Evolutionary conservation across 2,888 invertebrate genomes (phyloP).

Genomic region (Drosophila affinis): DNA sequence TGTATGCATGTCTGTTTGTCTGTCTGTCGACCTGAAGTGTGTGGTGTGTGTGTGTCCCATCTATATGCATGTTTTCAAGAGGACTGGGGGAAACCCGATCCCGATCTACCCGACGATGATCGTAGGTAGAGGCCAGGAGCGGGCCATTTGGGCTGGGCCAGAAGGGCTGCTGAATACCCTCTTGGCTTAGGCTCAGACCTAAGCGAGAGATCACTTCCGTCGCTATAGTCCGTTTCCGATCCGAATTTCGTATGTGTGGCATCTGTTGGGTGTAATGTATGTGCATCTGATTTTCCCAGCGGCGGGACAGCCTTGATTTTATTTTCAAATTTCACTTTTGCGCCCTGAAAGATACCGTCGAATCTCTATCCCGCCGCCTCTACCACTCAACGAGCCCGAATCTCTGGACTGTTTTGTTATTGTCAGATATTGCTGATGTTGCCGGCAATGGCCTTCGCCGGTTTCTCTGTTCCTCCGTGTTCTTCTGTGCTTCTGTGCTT

Average conservation of each 20-base stretch:
- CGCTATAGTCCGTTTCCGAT: background rate
- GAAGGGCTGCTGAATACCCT: background rate
- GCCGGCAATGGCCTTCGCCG: conserved; percentile 19
- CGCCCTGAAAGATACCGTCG: too few species aligned
- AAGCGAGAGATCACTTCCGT: too few species aligned
- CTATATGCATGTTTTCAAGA: too few species aligned
- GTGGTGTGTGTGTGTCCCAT: too few species aligned
- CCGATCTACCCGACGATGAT: too few species aligned
- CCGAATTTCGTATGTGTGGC: background rate
- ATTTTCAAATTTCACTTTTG: conserved; percentile 44
- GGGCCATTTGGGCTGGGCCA: too few species aligned
- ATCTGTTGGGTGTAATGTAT: conserved; percentile 27
- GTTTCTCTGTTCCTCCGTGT: background rate
- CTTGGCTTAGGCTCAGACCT: background rate
- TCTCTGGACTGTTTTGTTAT: background rate
- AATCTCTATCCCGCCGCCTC: background rate
- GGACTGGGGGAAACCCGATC: too few species aligned
- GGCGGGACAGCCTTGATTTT: conserved; percentile 24
- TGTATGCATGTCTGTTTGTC: too few species aligned
- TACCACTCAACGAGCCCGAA: background rate
- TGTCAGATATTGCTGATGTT: conserved; percentile 12
- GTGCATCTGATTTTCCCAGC: conserved; percentile 24
- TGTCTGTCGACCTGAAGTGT: too few species aligned
- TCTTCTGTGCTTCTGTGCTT: background rate
- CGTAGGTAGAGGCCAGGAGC: too few species aligned